phyloP scores from a whole-genome alignment of 1,140 invertebrate species.

The Potamilus streckersoni region DNA sequence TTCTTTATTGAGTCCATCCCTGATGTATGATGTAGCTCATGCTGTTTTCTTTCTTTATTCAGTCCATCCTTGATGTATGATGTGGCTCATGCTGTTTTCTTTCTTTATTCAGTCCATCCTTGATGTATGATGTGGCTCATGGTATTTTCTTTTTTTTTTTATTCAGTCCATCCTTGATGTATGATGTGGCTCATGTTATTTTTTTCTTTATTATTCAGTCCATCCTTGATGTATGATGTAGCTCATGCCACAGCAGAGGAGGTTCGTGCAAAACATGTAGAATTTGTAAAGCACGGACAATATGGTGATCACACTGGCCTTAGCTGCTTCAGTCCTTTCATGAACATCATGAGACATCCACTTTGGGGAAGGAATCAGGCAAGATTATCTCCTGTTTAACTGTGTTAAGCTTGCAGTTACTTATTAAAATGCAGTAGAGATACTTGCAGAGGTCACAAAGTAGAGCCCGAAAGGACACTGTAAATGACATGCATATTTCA shows the following conservation, averaged over 20 bases:
- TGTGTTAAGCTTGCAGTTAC: neutral
- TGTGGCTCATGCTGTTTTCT: too few species aligned
- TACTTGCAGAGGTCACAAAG: neutral
- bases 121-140: neutral
- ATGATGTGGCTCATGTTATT: too few species aligned
- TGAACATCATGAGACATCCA: slow-evolving; percentile 64
- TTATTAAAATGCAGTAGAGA: neutral
- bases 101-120: neutral
- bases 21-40: neutral
- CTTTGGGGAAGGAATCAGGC: slow-evolving; percentile 65
- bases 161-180: slow-evolving; percentile 13
- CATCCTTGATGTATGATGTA: slow-evolving; percentile 42
- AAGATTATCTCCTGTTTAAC: neutral
- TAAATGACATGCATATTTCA: neutral
- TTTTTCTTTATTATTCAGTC: slow-evolving; percentile 26
- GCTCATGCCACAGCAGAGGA: slow-evolving; percentile 54
- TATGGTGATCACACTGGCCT: slow-evolving; percentile 51
- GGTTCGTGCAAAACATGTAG: slow-evolving; percentile 58
- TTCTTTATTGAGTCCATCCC: too few species aligned
- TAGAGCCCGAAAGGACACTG: neutral
- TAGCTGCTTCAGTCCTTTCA: slow-evolving; percentile 62
- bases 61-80: neutral
- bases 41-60: neutral
- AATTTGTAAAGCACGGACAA: slow-evolving; percentile 36
- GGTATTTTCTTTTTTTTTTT: neutral